Evolutionary conservation across 2,888 invertebrate species (phyloP).

Genomic region (Zaprionus bogoriensis): DNA sequence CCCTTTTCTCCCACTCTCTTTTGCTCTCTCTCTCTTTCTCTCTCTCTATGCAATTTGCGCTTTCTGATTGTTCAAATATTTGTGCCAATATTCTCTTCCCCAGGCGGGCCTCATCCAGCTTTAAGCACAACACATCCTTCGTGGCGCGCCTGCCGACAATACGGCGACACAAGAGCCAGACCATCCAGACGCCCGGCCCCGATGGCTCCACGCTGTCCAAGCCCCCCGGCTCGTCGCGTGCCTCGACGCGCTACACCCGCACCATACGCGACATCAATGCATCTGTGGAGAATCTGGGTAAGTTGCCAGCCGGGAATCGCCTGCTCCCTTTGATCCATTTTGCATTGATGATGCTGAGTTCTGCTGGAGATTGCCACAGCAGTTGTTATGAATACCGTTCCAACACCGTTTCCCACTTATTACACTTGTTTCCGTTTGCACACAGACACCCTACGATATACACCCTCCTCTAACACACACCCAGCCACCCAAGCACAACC

Average conservation of each 20-base stretch:
- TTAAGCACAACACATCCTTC: slow-evolving; percentile 96
- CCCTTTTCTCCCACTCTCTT: background rate
- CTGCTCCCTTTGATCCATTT: slow-evolving; percentile 3
- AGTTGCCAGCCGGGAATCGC: slow-evolving; percentile 46
- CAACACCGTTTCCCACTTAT: slow-evolving; percentile 48
- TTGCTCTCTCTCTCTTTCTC: background rate
- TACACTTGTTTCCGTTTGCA: slow-evolving; percentile 68
- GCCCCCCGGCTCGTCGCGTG: slow-evolving; percentile 71
- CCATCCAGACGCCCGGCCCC: slow-evolving; percentile 88
- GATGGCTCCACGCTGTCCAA: slow-evolving; percentile 66
- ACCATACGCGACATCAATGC: slow-evolving; percentile 89
- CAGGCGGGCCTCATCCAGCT: slow-evolving; percentile 90
- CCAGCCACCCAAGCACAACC: slow-evolving; percentile 12
- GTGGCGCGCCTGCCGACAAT: slow-evolving; percentile 95
- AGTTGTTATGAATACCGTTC: slow-evolving; percentile 48
- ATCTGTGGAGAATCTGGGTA: slow-evolving; percentile 90
- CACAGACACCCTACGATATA: slow-evolving; percentile 32
- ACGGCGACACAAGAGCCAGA: slow-evolving; percentile 90
- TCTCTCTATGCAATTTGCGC: background rate
- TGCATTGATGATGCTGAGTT: slow-evolving; percentile 31
- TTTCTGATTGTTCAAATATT: slow-evolving; percentile 21
- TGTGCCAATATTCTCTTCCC: slow-evolving; percentile 18
- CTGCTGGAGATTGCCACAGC: slow-evolving; percentile 40
- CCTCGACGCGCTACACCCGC: slow-evolving; percentile 84
- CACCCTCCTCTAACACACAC: slow-evolving; percentile 11